Base-by-base conservation (phyloP, 2,113 vertebrate species). In the Dryoscopus gambensis region DNA sequence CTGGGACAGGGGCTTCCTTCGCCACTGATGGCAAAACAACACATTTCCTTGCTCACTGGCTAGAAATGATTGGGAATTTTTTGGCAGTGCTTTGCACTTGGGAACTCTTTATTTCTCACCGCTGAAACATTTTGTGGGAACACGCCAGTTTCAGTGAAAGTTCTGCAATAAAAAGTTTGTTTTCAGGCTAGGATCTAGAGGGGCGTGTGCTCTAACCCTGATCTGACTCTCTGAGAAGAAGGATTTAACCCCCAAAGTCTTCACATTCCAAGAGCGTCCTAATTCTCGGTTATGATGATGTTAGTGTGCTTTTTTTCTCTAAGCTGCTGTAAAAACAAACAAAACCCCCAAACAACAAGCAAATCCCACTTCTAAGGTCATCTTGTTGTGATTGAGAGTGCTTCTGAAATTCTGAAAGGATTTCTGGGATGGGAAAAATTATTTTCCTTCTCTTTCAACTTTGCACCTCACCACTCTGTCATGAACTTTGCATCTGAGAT, bases 41-140 rank as follows among this genome's bases (percentile, higher is more conserved):
- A 60, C 84, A 33, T 92, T 90, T 86, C 46, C 76, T 77, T 74
- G 69, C 89, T 95, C 68, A 15, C 55, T 57, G 86, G 42, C 60
- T 92, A 78, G 91, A 81, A 92, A 87, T 1, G 5, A 35, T 56
- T 2, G 8, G 84, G 93, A 87, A 22, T 14, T 84, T 83, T 92
- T 76, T 95, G 87, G 77, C 83, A 91, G 65, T 18, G 87, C 40
- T 89, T 82, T 91, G 31, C 40, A 21, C 74, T 95, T 4, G 16
- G 91, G 87, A 95, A 87, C 93, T 49, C 93, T 87, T 95, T 81
- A 87, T 89, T 97, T 94, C 89, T 95, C 93, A 95, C 91, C 77
- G 46, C 77, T 93, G 84, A 95, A 95, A 93, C 37, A 13, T 92
- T 94, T 95, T 87, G 93, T 95, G 94, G 96, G 89, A 97, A 96